Conservation (phyloP, 2,797 vertebrate species). For the Ara ararauna region DNA sequence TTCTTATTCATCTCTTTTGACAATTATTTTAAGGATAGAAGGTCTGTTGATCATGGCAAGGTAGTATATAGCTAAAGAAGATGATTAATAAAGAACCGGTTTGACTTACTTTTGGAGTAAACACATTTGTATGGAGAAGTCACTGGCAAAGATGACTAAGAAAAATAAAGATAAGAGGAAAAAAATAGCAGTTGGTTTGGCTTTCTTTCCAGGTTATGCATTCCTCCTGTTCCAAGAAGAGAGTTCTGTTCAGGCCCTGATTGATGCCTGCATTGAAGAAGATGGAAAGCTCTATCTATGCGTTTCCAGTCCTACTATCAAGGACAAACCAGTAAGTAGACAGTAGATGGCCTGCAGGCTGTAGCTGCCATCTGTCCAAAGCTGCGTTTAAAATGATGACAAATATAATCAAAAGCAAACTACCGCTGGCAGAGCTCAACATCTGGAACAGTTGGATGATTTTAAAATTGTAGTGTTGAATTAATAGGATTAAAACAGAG, state of each 20-base stretch:
- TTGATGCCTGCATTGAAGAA: slow-evolving; percentile 98
- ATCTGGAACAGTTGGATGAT: slow-evolving; percentile 35
- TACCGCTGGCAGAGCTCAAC: not conserved
- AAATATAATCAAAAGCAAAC: slow-evolving; percentile 39
- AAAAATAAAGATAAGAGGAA: not conserved
- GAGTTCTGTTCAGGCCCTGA: slow-evolving; percentile 95
- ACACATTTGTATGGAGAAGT: not conserved
- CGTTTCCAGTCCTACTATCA: slow-evolving; percentile 98
- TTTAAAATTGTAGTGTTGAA: slow-evolving; percentile 1
- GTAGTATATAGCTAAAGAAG: not conserved
- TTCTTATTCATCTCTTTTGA: not conserved
- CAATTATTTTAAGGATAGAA: not conserved
- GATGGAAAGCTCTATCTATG: slow-evolving; percentile 98
- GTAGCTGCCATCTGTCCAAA: slow-evolving; percentile 40
- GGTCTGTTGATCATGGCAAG: not conserved
- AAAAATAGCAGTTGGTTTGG: not conserved
- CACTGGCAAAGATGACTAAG: not conserved
- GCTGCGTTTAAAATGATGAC: not conserved
- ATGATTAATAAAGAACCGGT: not conserved
- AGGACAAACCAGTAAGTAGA: slow-evolving; percentile 96
- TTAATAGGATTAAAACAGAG: slow-evolving; percentile 17
- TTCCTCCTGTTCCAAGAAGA: slow-evolving; percentile 99
- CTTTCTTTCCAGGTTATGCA: slow-evolving; percentile 86
- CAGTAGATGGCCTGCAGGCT: not conserved
- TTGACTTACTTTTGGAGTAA: not conserved